A percentile compares a stretch with the other conserved stretches of the same genome.
Conservation (phyloP, 1,140 invertebrate species). For the Pogonomyrmex californicus region DNA sequence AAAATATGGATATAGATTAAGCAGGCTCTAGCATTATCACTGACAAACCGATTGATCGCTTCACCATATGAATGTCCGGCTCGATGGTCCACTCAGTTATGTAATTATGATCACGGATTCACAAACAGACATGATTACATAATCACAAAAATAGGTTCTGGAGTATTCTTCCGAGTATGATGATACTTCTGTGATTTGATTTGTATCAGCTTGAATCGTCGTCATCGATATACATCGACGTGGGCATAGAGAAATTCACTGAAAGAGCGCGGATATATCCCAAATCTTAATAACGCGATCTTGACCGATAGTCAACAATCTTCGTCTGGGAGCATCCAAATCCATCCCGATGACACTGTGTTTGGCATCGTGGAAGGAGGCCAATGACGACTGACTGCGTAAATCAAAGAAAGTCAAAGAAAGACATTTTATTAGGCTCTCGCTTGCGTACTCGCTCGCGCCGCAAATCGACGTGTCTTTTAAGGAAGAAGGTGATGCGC, state of each 20-base stretch:
- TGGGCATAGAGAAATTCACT: conserved; percentile 77
- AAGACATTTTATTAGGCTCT: neutral
- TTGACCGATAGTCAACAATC: conserved; percentile 96
- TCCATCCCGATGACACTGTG: conserved; percentile 96
- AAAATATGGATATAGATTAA: conserved; percentile 41
- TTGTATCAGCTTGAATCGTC: conserved; percentile 50
- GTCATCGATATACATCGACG: conserved; percentile 48
- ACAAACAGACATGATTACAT: conserved; percentile 60
- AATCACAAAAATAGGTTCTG: conserved; percentile 79
- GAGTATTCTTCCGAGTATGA: conserved; percentile 65
- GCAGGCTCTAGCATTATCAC: conserved; percentile 40
- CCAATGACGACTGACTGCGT: conserved; percentile 94
- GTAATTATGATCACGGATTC: conserved; percentile 1
- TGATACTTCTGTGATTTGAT: conserved; percentile 73
- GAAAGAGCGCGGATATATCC: conserved; percentile 90
- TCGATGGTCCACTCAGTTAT: neutral
- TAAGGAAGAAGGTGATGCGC: neutral
- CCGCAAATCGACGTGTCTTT: neutral
- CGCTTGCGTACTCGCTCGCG: neutral
- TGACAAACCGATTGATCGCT: conserved; percentile 4
- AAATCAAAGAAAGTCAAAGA: conserved; percentile 9
- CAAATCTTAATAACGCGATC: conserved; percentile 98
- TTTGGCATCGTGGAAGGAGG: conserved; percentile 98
- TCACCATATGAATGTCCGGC: neutral
- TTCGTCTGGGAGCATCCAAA: conserved; percentile 94